A percentile compares a stretch with the other conserved stretches of the same genome.
Evolutionary conservation across 2,888 invertebrate species (phyloP).

Genomic region (Limnephilus marmoratus): DNA sequence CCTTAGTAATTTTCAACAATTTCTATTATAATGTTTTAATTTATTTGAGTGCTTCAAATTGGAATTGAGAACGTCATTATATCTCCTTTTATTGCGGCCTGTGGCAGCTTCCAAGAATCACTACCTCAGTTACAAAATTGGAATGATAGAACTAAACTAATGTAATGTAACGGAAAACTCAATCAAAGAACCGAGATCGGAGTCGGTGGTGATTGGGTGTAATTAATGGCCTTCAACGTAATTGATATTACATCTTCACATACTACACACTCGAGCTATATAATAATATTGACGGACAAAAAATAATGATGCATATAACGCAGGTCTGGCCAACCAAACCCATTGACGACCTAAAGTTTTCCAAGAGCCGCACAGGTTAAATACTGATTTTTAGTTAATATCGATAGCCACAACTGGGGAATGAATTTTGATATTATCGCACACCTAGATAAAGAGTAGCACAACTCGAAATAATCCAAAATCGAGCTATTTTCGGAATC

Average conservation of each 20-base stretch:
- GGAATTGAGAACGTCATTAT: not conserved
- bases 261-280: not conserved
- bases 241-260: not conserved
- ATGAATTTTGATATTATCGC: no score
- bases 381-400: no score
- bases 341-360: no score
- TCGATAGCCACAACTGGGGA: no score
- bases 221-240: not conserved
- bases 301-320: not conserved
- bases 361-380: no score
- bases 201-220: not conserved
- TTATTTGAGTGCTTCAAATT: not conserved
- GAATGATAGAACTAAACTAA: not conserved
- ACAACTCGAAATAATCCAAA: no score
- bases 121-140: not conserved
- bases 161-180: not conserved
- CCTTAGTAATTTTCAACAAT: not conserved
- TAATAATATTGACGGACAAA: not conserved
- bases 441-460: no score
- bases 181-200: not conserved
- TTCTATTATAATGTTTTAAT: not conserved
- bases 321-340: no score
- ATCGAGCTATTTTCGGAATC: no score
- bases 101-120: not conserved
- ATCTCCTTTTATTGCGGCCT: not conserved